Base-by-base conservation (phyloP, 2,888 invertebrate genomes). In the Ornithoptera alexandrae region DNA sequence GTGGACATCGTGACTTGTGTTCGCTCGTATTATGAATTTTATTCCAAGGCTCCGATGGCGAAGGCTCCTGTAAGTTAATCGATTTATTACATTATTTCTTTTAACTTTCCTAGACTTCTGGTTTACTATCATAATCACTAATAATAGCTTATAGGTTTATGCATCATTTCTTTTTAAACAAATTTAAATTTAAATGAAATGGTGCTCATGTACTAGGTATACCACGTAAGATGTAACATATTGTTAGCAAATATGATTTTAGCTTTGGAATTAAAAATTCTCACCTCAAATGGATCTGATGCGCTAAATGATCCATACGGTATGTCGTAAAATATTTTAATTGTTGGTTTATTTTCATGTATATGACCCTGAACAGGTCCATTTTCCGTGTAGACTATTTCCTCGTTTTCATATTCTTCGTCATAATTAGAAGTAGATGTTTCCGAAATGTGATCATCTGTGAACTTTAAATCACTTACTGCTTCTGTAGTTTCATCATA, bases 1-100 rank as follows among this genome's bases (percentile, higher is more conserved):
- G 90, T 39, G 88, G 89, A 67, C 90, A 90, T 1, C 73, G 76
- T 46, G 79, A 82, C 1, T 30, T 75, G 66, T 90, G 90, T 56
- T 76, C 72, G 56, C 42, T 70, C 20, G 73, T 72, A 15, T 82
- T 66, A 39, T 80, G 82, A n/a, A 79, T 62, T 1, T 65, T 67
- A 20, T 72, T 67, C 82, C 82, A 83, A 2, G 72, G 10, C 15
- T 72, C 72, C 36, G 84, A 78, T 58, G 73, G 67, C 2, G 67
- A 69, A 57, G 90, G 83, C 58, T 78, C 79, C 90, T 90, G 72
- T 85, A 86, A 50, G 20, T 36, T 46, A 8, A 24, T 24, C 22
- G 58, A 64, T 15, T 65, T 10, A 63, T 20, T 57, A 60, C 65
- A 30, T 50, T 50, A 50, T 5, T 50, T 17, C 4, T 18, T 17